Evolutionary conservation across 1,140 invertebrate species (phyloP), one percentile per base, ranked within the genome.

Genomic region (Drosophila parabipectinata): DNA sequence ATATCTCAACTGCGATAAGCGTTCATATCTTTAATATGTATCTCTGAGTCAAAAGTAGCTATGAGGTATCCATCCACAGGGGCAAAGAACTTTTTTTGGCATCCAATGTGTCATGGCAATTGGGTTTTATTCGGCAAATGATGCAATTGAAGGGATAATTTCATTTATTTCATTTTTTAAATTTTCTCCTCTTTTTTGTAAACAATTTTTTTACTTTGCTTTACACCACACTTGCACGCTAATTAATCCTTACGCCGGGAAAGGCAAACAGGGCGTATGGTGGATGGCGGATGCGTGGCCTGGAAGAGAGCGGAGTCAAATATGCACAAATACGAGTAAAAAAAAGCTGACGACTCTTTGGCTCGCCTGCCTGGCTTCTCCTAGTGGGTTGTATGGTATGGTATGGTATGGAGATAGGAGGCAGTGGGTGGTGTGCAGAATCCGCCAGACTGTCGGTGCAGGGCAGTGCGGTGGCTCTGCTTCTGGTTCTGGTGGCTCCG

Each of bases 181-280:
- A 55, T 72, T 21, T 51, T 12, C 4, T 15, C 34, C 26, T 10
- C 18, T 21, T 58, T 48, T 69, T 28, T 50, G 69, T 56, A 14
- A 21, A 68, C 32, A 15, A 30, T 63, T 60, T 68, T 57, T 74
- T 32, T 26, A 47, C 26, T 47, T 37, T 50, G 57, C 60, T 90
- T 75, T 73, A 71, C 53, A 72, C 83, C 78, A 82, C 80, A 84
- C 84, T 89, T 88, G 74, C 71, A 72, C 74, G 77, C 87, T 90
- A 90, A 90, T 90, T 90, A 90, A 90, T 90, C 88, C 83, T 90
- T 90, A 80, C 83, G 88, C 85, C 78, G 68, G 61, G 51, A 71
- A 87, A 54, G 76, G 74, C 80, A 84, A 84, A 84, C 67, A 79
- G 30, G 54, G 57, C 50, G 55, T 39, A 72, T 62, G 51, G 44